phyloP scores from a whole-genome alignment of 2,797 vertebrate genomes.

The Chaetophractus vellerosus region DNA sequence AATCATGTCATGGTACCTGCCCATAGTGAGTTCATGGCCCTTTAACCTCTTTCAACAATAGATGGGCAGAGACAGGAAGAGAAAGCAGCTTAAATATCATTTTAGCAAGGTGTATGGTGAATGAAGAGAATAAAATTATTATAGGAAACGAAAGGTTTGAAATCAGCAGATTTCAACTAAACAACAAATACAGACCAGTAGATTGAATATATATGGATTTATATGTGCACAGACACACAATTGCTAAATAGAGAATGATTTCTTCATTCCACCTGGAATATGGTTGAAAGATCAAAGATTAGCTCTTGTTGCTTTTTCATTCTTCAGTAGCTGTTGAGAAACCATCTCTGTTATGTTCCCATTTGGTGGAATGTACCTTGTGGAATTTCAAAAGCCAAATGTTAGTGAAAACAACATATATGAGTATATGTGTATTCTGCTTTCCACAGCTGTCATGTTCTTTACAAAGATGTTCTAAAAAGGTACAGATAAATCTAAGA shows the following conservation, averaged over 20 bases:
- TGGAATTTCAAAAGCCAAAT: conserved; percentile 64
- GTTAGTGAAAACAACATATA: conserved; percentile 49
- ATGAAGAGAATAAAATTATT: conserved; percentile 5
- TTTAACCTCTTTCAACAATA: background rate
- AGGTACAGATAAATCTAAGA: conserved; percentile 70
- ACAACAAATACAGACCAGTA: background rate
- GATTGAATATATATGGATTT: background rate
- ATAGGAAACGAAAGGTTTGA: background rate
- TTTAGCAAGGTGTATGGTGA: background rate
- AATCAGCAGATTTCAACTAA: background rate
- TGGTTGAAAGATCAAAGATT: conserved; percentile 50
- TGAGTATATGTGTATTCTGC: conserved; percentile 16
- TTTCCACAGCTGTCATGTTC: conserved; percentile 66
- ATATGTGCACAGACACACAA: background rate
- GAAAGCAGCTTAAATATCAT: background rate
- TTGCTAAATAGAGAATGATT: background rate
- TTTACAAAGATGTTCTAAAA: conserved; percentile 66
- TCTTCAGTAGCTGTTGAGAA: conserved; percentile 52
- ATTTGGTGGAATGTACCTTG: conserved; percentile 49
- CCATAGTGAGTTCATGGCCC: background rate
- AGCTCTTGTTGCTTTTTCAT: conserved; percentile 40
- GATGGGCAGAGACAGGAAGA: background rate
- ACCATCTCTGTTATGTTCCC: conserved; percentile 39
- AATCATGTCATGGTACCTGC: background rate
- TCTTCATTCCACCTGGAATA: conserved; percentile 13